A percentile compares a stretch with the other conserved stretches of the same genome.
These are phyloP conservation scores for Cerceris ruficornis DNA, from an alignment of 2,888 invertebrate genomes.

Conservation along the genomic window DNA sequence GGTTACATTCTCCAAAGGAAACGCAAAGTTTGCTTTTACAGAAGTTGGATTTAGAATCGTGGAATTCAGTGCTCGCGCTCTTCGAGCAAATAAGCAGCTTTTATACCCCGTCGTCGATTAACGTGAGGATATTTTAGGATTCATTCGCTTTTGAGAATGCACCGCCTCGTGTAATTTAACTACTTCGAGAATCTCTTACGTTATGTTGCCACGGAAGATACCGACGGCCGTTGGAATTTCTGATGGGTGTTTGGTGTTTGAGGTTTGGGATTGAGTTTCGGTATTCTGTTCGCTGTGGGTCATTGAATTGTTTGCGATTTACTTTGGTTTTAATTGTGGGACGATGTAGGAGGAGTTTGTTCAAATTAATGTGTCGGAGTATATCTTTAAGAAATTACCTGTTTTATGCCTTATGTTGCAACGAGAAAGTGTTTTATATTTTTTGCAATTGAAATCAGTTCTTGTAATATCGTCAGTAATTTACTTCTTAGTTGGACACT, in stretches of 20 bases:
- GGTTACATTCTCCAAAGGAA: background rate
- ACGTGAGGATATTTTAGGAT: conserved; percentile 32
- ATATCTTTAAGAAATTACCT: no score
- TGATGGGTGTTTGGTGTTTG: no score
- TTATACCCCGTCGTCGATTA: conserved; percentile 18
- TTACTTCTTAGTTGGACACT: no score
- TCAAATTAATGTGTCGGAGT: no score
- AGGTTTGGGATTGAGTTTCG: conserved; percentile 4
- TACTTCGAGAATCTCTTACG: background rate
- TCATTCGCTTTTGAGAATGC: background rate
- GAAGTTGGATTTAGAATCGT: conserved; percentile 16
- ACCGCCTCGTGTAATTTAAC: background rate
- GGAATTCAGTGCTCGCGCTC: conserved; percentile 8
- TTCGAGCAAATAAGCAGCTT: conserved; percentile 43
- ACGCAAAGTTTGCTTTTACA: conserved; percentile 39
- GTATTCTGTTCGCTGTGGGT: background rate
- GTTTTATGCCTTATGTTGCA: no score
- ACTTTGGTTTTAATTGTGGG: no score
- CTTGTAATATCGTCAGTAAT: no score
- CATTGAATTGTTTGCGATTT: background rate
- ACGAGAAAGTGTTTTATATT: no score
- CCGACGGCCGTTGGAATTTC: no score
- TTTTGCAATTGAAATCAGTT: no score
- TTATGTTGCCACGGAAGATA: no score
- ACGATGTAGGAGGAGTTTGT: no score